Percentiles rank a stretch among this genome's conserved stretches.
phyloP scores from a whole-genome alignment of 2,888 invertebrate species.

The Callyntrura sp. region DNA sequence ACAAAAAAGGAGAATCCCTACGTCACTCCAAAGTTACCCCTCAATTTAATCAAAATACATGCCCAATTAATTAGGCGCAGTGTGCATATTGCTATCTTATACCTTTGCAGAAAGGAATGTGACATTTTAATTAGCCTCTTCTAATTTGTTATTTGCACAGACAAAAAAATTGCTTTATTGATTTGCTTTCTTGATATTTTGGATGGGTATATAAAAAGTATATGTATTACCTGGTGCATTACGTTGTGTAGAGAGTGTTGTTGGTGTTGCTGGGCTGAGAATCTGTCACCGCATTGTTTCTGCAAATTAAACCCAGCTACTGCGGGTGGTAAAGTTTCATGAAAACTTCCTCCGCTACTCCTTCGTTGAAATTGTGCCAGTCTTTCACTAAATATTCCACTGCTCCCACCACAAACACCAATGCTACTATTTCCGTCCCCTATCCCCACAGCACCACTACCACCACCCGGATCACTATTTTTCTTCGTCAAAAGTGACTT shows the following conservation, averaged over 20 bases:
- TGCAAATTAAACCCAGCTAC: not conserved
- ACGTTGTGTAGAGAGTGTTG: conserved; percentile 28
- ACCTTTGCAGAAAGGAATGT: not conserved
- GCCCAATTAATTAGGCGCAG: not conserved
- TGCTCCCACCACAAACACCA: not conserved
- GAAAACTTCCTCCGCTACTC: conserved; percentile 41
- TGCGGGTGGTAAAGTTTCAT: conserved; percentile 27
- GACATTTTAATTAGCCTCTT: not conserved
- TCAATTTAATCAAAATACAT: not conserved
- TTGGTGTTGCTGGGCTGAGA: not conserved
- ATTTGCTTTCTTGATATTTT: no score
- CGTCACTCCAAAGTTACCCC: not conserved
- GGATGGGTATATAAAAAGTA: not conserved
- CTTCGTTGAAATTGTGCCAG: conserved; percentile 47
- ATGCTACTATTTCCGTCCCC: not conserved
- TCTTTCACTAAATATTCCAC: conserved; percentile 59
- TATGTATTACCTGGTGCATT: conserved; percentile 67
- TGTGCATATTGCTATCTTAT: not conserved
- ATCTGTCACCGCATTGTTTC: conserved; percentile 31
- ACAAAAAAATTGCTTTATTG: not conserved
- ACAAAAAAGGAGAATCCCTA: not conserved
- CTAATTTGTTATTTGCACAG: not conserved
- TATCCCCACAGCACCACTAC: not conserved
- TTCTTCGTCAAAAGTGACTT: conserved; percentile 54
- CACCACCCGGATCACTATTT: conserved; percentile 68